Conservation (phyloP, 1,140 invertebrate species). For the Drosophila lacertosa region DNA sequence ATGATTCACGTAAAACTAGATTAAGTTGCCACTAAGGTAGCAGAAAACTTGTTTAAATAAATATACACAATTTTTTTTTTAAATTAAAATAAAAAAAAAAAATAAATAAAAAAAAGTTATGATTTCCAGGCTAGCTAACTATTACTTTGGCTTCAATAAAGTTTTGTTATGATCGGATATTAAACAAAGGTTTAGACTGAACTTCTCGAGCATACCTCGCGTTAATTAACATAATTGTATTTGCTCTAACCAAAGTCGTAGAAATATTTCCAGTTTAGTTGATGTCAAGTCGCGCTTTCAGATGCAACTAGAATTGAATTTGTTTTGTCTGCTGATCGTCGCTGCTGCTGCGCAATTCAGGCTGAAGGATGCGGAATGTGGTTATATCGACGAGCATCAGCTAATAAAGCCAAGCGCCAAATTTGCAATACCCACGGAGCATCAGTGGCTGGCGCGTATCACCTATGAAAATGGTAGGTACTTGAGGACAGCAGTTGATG, state of each 20-base stretch:
- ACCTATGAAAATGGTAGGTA: slow-evolving; percentile 50
- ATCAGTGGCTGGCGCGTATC: slow-evolving; percentile 64
- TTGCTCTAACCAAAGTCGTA: neutral
- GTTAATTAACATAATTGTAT: neutral
- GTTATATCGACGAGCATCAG: slow-evolving; percentile 36
- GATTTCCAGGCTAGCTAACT: too few relatives aligned
- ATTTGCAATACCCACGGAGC: slow-evolving; percentile 59
- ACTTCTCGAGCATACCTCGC: slow-evolving; percentile 16
- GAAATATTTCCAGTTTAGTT: slow-evolving; percentile 44
- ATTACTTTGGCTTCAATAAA: too few relatives aligned
- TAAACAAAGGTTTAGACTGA: neutral
- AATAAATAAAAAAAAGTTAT: too few relatives aligned
- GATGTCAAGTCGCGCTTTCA: slow-evolving; percentile 23
- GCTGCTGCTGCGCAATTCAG: slow-evolving; percentile 2
- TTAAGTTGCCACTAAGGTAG: too few relatives aligned
- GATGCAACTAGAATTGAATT: slow-evolving; percentile 46
- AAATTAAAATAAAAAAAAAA: too few relatives aligned
- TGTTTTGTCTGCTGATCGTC: slow-evolving; percentile 30
- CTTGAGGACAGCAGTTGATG: too few relatives aligned
- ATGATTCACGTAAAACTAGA: too few relatives aligned
- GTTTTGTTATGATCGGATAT: too few relatives aligned
- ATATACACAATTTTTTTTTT: too few relatives aligned
- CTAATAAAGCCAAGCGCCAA: slow-evolving; percentile 28
- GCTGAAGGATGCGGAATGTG: slow-evolving; percentile 36
- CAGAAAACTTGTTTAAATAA: too few relatives aligned